Evolutionary conservation across 2,888 invertebrate species (phyloP).

Genomic region (Penaeus monodon): DNA sequence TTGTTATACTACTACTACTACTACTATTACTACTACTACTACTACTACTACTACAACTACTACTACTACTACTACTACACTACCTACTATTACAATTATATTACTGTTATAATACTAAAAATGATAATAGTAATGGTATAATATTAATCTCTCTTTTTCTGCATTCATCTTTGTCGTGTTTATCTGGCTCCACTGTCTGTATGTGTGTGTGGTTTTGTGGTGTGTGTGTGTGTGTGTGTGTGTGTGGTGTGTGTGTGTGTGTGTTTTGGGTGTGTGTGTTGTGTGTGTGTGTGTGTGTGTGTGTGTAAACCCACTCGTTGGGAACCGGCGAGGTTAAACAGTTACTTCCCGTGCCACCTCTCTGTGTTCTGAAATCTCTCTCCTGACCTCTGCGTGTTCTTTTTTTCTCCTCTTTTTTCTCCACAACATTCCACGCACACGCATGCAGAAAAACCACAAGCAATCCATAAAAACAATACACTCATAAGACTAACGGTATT

Average conservation of each 20-base stretch:
- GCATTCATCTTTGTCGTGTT: background rate
- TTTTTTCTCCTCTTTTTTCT: too few species aligned
- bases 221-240: too few species aligned
- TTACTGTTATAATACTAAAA: background rate
- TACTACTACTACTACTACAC: background rate
- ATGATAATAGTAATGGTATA: background rate
- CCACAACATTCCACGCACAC: too few species aligned
- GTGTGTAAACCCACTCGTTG: background rate
- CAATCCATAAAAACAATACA: too few species aligned
- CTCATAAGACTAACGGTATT: too few species aligned
- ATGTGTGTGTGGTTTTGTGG: too few species aligned
- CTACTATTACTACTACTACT: background rate
- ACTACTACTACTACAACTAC: background rate
- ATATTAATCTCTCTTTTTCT: background rate
- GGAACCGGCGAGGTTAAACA: background rate
- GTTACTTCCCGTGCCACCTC: background rate
- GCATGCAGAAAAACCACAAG: too few species aligned
- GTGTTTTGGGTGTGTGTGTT: too few species aligned
- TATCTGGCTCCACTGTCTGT: background rate
- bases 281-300: background rate
- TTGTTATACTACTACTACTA: background rate
- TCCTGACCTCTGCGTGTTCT: too few species aligned
- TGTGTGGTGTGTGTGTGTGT: too few species aligned
- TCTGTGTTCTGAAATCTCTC: background rate
- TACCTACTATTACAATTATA: background rate